Evolutionary conservation across 2,113 vertebrate species (phyloP), one percentile per base, ranked within the genome.

Genomic region (Callipepla squamata): DNA sequence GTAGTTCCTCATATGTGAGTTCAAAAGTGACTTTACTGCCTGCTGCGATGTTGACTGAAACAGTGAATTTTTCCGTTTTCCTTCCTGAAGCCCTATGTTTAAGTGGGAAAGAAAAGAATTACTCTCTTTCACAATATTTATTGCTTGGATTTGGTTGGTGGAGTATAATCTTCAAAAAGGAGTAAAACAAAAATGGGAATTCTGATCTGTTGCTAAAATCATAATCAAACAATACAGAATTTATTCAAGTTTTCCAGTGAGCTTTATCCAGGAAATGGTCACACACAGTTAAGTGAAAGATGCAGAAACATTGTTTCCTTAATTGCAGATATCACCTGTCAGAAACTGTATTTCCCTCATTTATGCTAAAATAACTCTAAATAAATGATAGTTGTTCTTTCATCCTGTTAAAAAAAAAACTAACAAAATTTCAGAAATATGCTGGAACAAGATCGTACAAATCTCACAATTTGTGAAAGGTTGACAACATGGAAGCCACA

Each of bases 21-120:
- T 98, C 98, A 97, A 99, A 99, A 9, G 97, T 99, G 80, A 98
- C 98, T 95, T 99, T 99, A 96, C 98, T 99, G 93, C 94, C 96
- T 92, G 98, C 97, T 40, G 97, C 98, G 48, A 99, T 45, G 6
- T 97, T 98, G 86, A 99, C 97, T 9, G 98, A 98, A 66, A 99
- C 99, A 68, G 98, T 98, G 92, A 99, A 99, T 87, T 98, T 98
- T 87, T 99, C 99, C 50, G 99, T 98, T 36, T 98, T 99, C 83
- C 99, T 98, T 57, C 99, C 99, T 4, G 98, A 98, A 69, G 98
- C 98, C 89, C 99, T 99, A 74, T 12, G 91, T 85, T 75, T 67
- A 82, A 88, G 66, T 19, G 61, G 40, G n/a, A 68, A 75, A 78
- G 63, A 86, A 80, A 88, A 80, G 85, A 0, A 85, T 91, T 88